Evolutionary conservation across 2,113 vertebrate genomes (phyloP).

Genomic region (Rhinichthys klamathensis): DNA sequence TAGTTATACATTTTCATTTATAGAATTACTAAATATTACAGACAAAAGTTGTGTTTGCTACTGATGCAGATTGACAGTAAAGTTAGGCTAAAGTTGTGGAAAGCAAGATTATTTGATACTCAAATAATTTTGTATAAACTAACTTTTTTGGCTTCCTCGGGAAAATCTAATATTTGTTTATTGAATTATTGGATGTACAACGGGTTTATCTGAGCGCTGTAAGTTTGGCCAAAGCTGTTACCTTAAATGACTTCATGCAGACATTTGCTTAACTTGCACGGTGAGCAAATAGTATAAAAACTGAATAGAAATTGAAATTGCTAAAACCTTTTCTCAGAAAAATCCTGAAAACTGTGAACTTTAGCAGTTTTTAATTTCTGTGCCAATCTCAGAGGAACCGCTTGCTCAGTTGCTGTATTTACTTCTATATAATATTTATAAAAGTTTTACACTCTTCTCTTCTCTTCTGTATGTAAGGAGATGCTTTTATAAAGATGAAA

Average conservation of each 20-base stretch:
- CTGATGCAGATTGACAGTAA: not conserved
- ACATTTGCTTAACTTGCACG: not conserved
- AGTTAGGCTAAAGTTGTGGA: not conserved
- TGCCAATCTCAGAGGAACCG: not conserved
- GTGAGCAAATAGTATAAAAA: not conserved
- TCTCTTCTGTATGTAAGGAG: not conserved
- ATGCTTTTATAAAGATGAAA: not conserved
- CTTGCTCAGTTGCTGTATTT: not conserved
- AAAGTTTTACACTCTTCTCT: not conserved
- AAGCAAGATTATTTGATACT: not conserved
- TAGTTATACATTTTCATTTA: not conserved
- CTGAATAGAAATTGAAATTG: not conserved
- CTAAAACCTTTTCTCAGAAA: not conserved
- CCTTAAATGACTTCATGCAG: not conserved
- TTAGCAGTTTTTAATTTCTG: not conserved
- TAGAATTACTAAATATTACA: too few relatives aligned
- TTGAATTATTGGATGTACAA: not conserved
- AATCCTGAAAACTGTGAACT: not conserved
- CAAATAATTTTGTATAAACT: not conserved
- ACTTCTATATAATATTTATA: not conserved
- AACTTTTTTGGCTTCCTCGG: not conserved
- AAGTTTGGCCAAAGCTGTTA: not conserved
- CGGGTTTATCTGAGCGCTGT: not conserved
- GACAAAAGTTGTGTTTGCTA: not conserved
- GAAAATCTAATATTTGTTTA: not conserved